Conservation (phyloP, 2,113 vertebrate genomes). For the Gopherus flavomarginatus region DNA sequence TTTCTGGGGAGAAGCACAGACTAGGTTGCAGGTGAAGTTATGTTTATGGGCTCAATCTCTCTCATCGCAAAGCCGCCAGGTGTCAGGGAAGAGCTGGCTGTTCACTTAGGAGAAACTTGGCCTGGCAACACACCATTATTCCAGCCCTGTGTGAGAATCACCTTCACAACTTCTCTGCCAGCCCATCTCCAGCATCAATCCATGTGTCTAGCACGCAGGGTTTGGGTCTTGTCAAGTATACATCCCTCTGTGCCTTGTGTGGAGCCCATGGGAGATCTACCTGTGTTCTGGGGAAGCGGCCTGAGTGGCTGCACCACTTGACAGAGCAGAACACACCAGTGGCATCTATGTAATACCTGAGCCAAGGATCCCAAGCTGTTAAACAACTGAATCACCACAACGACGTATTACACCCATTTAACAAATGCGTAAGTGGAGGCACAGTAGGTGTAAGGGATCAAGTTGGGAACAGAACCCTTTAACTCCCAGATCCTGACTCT, state of each 20-base stretch:
- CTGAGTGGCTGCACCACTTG: neutral
- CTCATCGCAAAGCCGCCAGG: neutral
- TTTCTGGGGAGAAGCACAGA: neutral
- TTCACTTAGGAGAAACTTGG: neutral
- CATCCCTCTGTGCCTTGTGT: neutral
- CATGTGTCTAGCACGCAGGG: neutral
- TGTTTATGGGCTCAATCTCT: neutral
- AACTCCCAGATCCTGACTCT: neutral
- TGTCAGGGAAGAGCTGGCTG: neutral
- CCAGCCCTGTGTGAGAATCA: neutral
- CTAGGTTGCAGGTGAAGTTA: neutral
- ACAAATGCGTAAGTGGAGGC: neutral
- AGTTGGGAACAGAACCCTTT: neutral
- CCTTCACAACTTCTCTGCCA: neutral
- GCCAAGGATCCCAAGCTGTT: neutral
- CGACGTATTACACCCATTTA: neutral
- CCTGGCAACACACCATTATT: neutral
- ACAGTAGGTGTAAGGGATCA: neutral
- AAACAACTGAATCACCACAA: neutral
- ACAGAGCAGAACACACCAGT: neutral
- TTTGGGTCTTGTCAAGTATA: neutral
- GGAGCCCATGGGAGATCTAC: neutral
- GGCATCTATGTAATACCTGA: neutral
- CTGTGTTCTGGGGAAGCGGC: neutral
- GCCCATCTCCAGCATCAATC: neutral